Evolutionary conservation across 2,888 invertebrate species (phyloP).

Genomic region (Germaria angustata): DNA sequence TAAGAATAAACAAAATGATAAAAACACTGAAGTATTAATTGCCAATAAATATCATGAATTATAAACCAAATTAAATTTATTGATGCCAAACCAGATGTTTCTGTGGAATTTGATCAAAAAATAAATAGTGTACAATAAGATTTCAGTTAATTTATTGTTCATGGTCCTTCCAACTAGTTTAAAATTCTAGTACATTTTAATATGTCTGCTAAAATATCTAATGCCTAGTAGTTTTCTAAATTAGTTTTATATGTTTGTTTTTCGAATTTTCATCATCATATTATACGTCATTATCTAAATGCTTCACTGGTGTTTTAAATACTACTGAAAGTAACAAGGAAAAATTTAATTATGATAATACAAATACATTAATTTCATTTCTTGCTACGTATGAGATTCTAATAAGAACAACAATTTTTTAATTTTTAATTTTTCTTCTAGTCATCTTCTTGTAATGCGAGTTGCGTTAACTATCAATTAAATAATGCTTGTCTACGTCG

Average conservation of each 20-base stretch:
- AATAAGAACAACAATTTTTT: slow-evolving; percentile 48
- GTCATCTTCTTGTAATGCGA: slow-evolving; percentile 21
- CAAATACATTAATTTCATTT: not conserved
- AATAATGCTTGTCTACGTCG: not conserved
- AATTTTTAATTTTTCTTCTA: not conserved
- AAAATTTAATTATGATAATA: slow-evolving; percentile 48
- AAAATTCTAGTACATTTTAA: slow-evolving; percentile 22
- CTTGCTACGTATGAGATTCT: slow-evolving; percentile 16
- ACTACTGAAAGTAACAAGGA: slow-evolving; percentile 18
- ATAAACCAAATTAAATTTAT: no score
- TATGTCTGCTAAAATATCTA: slow-evolving; percentile 33
- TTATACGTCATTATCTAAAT: slow-evolving; percentile 49
- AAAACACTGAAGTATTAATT: no score
- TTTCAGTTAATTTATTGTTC: not conserved
- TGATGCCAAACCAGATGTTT: not conserved
- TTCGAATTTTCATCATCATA: slow-evolving; percentile 6
- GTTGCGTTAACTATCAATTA: slow-evolving; percentile 47
- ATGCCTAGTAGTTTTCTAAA: slow-evolving; percentile 8
- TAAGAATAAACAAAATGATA: no score
- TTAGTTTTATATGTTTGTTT: not conserved
- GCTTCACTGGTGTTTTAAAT: slow-evolving; percentile 58
- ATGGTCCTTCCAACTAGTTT: slow-evolving; percentile 52
- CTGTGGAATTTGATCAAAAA: not conserved
- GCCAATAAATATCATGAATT: no score
- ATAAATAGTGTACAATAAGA: not conserved